Evolutionary conservation across 2,797 vertebrate genomes (phyloP).

Genomic region (Gastrophryne carolinensis): DNA sequence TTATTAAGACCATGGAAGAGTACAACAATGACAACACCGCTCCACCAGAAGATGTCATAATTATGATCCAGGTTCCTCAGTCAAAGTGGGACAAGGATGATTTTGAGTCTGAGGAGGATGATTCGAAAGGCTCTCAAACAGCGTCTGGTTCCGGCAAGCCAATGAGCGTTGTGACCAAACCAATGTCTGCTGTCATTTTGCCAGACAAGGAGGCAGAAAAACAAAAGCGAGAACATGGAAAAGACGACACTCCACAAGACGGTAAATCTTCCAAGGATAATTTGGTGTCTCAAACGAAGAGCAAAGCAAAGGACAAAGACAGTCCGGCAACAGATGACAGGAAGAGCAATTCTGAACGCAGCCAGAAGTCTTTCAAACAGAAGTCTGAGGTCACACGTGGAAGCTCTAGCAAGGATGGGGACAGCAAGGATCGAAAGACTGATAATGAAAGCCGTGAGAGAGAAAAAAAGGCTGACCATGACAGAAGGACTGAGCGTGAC

Average conservation of each 20-base stretch:
- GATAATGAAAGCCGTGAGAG: too few species aligned
- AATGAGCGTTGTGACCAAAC: constrained; percentile 68
- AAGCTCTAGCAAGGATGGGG: constrained; percentile 68
- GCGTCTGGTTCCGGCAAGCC: constrained; percentile 63
- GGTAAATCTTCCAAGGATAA: constrained; percentile 68
- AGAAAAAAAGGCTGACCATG: constrained; percentile 46
- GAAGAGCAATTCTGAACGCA: constrained; percentile 67
- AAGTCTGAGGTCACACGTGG: constrained; percentile 67
- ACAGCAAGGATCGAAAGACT: too few species aligned
- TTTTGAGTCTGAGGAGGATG: constrained; percentile 81
- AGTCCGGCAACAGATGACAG: constrained; percentile 64
- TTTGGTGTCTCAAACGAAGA: constrained; percentile 51
- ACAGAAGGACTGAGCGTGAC: constrained; percentile 28
- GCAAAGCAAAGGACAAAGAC: constrained; percentile 67
- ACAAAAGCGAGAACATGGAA: constrained; percentile 66
- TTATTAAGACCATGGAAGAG: constrained; percentile 81
- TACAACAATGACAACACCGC: constrained; percentile 76
- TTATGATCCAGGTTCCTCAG: constrained; percentile 80
- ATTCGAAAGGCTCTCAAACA: constrained; percentile 63
- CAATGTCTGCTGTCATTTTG: constrained; percentile 61
- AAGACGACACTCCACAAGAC: constrained; percentile 66
- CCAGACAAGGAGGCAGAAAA: constrained; percentile 73
- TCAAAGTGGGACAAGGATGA: constrained; percentile 87
- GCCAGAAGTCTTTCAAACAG: constrained; percentile 71
- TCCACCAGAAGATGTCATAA: constrained; percentile 77